Evolutionary conservation across 2,797 vertebrate species (phyloP).

Genomic region (Clamator glandarius): DNA sequence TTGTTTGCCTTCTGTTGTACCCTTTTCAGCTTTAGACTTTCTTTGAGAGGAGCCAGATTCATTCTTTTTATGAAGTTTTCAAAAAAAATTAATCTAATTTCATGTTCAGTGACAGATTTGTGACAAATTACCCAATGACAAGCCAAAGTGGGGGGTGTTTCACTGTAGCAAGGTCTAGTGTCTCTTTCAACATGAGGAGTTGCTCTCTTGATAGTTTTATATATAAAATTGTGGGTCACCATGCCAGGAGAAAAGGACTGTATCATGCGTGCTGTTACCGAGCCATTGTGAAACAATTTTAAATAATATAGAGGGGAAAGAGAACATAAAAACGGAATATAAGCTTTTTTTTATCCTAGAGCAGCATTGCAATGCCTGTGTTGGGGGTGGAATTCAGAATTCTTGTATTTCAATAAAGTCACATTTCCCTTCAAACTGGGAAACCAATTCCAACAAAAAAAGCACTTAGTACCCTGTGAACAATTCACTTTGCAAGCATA

Average conservation of each 20-base stretch:
- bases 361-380: background rate
- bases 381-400: background rate
- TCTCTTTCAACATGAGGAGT: background rate
- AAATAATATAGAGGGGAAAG: background rate
- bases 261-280: background rate
- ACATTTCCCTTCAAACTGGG: background rate
- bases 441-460: background rate
- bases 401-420: background rate
- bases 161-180: background rate
- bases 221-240: background rate
- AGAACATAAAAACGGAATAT: background rate
- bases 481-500: background rate
- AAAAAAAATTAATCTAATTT: background rate
- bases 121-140: background rate
- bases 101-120: background rate
- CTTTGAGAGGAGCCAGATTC: background rate
- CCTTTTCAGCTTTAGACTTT: background rate
- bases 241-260: background rate
- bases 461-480: rapidly evolving
- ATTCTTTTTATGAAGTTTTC: background rate
- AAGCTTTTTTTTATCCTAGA: background rate
- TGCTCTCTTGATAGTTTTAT: background rate
- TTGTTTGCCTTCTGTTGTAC: background rate
- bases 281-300: background rate
- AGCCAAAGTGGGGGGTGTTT: background rate